Percentiles rank a stretch among this genome's conserved stretches.
These are phyloP conservation scores for Agraylea sexmaculata DNA, from an alignment of 1,140 invertebrate species.

Conservation along the genomic window DNA sequence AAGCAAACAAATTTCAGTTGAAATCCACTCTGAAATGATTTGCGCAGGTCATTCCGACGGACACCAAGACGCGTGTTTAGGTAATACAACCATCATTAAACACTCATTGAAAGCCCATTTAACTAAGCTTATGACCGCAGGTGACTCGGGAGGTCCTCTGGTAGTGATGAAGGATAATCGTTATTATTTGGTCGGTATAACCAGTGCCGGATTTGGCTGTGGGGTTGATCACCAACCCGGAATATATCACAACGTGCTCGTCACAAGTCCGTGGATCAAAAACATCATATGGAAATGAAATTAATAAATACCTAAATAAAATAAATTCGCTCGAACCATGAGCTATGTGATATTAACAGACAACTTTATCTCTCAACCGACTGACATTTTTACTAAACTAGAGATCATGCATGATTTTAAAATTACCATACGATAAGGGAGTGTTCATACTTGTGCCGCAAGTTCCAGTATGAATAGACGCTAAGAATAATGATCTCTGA, in stretches of 20 bases:
- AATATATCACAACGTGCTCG: slow-evolving; percentile 69
- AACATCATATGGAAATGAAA: slow-evolving; percentile 31
- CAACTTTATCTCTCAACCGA: too few relatives aligned
- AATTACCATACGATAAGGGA: too few relatives aligned
- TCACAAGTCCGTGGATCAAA: slow-evolving; percentile 59
- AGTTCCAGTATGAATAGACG: too few relatives aligned
- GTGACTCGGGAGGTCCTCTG: slow-evolving; percentile 74
- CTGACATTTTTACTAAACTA: too few relatives aligned
- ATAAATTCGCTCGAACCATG: too few relatives aligned
- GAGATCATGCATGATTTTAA: too few relatives aligned
- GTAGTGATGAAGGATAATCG: slow-evolving; percentile 52
- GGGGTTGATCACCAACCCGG: slow-evolving; percentile 75
- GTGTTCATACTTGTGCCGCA: too few relatives aligned
- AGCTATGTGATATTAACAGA: too few relatives aligned
- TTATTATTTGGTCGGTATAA: slow-evolving; percentile 74
- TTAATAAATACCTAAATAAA: too few relatives aligned
- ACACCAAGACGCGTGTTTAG: slow-evolving; percentile 69
- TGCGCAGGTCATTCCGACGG: slow-evolving; percentile 75
- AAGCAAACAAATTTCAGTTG: slow-evolving; percentile 61
- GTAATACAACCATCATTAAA: slow-evolving; percentile 28
- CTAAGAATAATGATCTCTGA: too few relatives aligned
- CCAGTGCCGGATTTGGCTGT: slow-evolving; percentile 76
- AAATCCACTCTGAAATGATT: slow-evolving; percentile 64
- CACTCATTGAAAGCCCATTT: background rate
- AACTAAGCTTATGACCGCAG: slow-evolving; percentile 30